These are phyloP conservation scores for Stenodera caucasica DNA, from an alignment of 2,888 invertebrate species.

Conservation along the genomic window DNA sequence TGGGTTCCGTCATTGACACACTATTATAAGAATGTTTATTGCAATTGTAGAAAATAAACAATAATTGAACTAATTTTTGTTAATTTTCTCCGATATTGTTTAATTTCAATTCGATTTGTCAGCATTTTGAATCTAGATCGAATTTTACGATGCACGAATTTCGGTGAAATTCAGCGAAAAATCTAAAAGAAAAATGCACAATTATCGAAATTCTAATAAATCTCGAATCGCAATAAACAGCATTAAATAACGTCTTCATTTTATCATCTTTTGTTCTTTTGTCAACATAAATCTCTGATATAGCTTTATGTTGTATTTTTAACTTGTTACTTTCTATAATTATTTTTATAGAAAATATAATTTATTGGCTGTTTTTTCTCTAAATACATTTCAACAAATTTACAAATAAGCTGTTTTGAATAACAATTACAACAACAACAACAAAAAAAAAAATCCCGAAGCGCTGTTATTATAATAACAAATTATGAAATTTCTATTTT, in stretches of 20 bases:
- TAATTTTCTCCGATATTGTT: too few relatives aligned
- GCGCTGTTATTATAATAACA: not conserved
- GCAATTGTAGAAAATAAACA: slow-evolving; percentile 26
- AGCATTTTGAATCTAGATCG: too few relatives aligned
- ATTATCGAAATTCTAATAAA: not conserved
- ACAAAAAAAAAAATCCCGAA: not conserved
- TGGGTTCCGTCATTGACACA: slow-evolving; percentile 43
- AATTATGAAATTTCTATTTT: too few relatives aligned
- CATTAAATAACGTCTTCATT: slow-evolving; percentile 1
- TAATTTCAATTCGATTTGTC: too few relatives aligned
- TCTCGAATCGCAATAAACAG: not conserved
- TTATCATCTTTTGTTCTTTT: slow-evolving; percentile 6
- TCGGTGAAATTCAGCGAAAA: too few relatives aligned
- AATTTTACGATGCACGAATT: too few relatives aligned
- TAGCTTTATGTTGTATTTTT: not conserved
- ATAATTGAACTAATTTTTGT: not conserved
- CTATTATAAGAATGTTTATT: slow-evolving; percentile 28
- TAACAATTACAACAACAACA: not conserved
- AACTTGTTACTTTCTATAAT: not conserved
- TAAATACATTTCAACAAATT: slow-evolving; percentile 3
- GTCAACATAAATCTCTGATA: not conserved
- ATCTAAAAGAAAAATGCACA: too few relatives aligned
- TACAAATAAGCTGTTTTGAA: not conserved
- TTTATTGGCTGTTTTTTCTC: not conserved
- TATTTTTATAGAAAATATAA: not conserved